Evolutionary conservation across 2,797 vertebrate genomes (phyloP), one percentile per base, ranked within the genome.

Genomic region (Miichthys miiuy): DNA sequence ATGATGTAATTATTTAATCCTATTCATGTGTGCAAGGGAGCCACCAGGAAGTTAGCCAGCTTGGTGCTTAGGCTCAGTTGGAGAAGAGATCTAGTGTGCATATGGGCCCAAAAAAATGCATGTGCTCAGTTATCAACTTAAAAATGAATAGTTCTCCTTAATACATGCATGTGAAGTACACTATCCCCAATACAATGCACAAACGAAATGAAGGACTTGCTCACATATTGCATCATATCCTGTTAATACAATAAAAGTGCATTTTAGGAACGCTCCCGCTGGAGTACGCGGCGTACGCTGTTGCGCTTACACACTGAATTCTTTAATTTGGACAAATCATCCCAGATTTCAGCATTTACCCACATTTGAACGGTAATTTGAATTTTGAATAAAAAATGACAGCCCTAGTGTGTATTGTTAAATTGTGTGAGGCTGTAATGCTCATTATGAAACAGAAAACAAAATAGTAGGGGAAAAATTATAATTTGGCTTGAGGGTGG

Each of bases 191-290:
- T 68, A n/a, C 65, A 76, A 30, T 54, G 52, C 68, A 76, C 65
- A 77, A 77, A 85, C 41, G 73, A 74, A 74, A 78, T 13, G 23
- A 42, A 51, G 47, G 65, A 25, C 44, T 86, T 86, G 68, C 80
- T 79, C 46, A 57, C 60, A 65, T 25, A 44, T 85, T 88, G 64
- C 75, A 80, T 82, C 77, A 77, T 65, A 57, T 72, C 52, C 58
- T 78, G 64, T 81, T 46, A 11, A 48, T 44, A 3, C 44, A 67
- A 38, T 63, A 71, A 63, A 14, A 55, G 21, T 23, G 20, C 5
- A 21, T 73, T 62, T 81, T 38, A 38, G 14, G 16, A 66, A 38
- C 23, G 4, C 16, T 70, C 27, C 47, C 51, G 10, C 54, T 61
- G 23, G 48, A 72, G 38, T 52, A 48, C 21, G 52, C 50, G 16